Base-by-base conservation (phyloP, 2,888 invertebrate species). In the Zhuqinia jingwanae region DNA sequence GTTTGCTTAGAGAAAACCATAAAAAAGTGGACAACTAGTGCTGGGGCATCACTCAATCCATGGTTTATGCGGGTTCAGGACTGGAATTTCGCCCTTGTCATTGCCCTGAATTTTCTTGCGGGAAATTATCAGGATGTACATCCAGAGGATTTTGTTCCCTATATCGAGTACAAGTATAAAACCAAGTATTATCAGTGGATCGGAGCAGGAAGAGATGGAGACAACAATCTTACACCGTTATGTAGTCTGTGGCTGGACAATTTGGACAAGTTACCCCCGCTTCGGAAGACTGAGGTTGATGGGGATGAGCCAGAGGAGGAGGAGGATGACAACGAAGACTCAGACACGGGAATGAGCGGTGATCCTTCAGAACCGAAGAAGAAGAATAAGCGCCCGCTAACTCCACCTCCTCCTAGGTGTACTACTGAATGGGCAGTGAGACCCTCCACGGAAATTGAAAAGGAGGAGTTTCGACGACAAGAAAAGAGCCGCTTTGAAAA, bases 141-240 rank as follows among this genome's bases (percentile, higher is more conserved):
- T 91, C 96, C 97, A 0, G 96, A 96, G 45, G 97, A 97, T 91
- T 97, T 96, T 93, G 96, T 97, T 45, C 97, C 97, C 2, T 97
- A 96, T 91, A 94, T 97, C 91, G 97, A 97, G 92, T 96, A 95
- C 93, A 96, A 97, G 92, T 96, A 90, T 94, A 96, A 70, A 94
- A 97, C 30, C 93, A 94, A 78, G 94, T 95, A 0, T 97, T 97
- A 94, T 95, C 96, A 91, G 91, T 98, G 98, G 98, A 98, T 98
- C 87, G 98, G 98, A 1, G 97, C 97, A 6, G 98, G 98, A 0
- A 94, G 98, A 5, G 98, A 98, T 68, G 88, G 90, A 50, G 91
- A 91, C 60, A 90, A 89, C 73, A 91, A 90, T 84, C 76, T 90
- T 25, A 85, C 87, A 11, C 82, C 89, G 0, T 50, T 91, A 22